Evolutionary conservation across 2,888 invertebrate genomes (phyloP).

Genomic region (Chrysodeixis includens): DNA sequence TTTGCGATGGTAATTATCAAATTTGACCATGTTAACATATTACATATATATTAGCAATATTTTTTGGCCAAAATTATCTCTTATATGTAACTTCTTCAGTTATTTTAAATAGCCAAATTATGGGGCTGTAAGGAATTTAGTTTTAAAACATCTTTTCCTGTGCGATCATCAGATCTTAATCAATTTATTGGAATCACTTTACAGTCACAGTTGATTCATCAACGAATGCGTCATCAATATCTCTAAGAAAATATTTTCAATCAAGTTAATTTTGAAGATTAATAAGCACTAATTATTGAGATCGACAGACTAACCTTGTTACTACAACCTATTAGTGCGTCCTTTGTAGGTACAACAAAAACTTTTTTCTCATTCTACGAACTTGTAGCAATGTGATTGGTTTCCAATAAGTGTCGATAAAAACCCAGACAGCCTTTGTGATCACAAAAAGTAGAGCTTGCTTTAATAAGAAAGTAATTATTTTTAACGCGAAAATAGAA

Average conservation of each 20-base stretch:
- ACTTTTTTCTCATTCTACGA: conserved; percentile 7
- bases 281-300: not conserved
- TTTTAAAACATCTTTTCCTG: not conserved
- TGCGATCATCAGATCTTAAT: not conserved
- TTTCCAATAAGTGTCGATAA: conserved; percentile 38
- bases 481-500: not conserved
- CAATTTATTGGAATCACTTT: conserved; percentile 4
- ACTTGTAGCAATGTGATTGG: conserved; percentile 17
- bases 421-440: conserved; percentile 25
- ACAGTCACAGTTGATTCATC: not conserved
- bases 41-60: not conserved
- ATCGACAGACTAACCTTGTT: not conserved
- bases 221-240: not conserved
- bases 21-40: conserved; percentile 27
- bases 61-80: no score
- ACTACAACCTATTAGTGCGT: not conserved
- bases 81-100: no score
- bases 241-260: not conserved
- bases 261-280: not conserved
- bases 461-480: not conserved
- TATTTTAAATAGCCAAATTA: no score
- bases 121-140: not conserved
- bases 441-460: not conserved
- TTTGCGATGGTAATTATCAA: conserved; percentile 45
- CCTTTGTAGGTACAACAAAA: not conserved